Evolutionary conservation across 2,888 invertebrate species (phyloP), one percentile per base, ranked within the genome.

Genomic region (Blastobasis adustella): DNA sequence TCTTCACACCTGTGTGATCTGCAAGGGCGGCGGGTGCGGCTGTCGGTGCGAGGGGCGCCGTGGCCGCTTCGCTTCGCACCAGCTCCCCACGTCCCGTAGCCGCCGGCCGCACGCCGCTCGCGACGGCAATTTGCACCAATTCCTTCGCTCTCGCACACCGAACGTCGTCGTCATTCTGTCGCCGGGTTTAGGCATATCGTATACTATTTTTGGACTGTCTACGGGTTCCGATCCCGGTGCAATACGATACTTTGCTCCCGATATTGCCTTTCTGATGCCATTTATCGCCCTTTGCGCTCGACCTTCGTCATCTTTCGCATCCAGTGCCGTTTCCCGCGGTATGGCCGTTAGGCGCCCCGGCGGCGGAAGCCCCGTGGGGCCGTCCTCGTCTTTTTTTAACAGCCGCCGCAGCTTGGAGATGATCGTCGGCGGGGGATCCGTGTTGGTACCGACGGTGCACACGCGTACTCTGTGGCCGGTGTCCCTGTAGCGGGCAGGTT

Each of bases 1-100:
- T 50, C 58, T 60, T 82, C 82, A 88, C 81, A 88, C 88, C 87
- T 88, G 88, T 66, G 87, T 88, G 72, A 88, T 85, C 68, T 87
- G 86, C 56, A 86, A 74, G 5, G 74, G 74, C n/a, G 79, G 76
- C 9, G 76, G 73, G 41, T 77, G 74, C 45, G 75, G 69, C 57
- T 77, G 76, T 9, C 82, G 78, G 36, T 75, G 70, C 37, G 81
- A 71, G 45, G 81, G 78, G 1, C 75, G 76, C 2, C 72, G 73
- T 37, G 79, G 77, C 10, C 73, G 71, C 36, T 69, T 67, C n/a
- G 45, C 6, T 3, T 40, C 69, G 58, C 84, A 82, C 77, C 85
- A 86, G 10, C 69, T 68, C 10, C 76, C 71, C 41, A 82, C 61
- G 5, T 71, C 65, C 37, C 78, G 76, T 39, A 86, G 59, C 23